Conservation (phyloP, 2,888 invertebrate genomes). For the Volucella inflata region DNA sequence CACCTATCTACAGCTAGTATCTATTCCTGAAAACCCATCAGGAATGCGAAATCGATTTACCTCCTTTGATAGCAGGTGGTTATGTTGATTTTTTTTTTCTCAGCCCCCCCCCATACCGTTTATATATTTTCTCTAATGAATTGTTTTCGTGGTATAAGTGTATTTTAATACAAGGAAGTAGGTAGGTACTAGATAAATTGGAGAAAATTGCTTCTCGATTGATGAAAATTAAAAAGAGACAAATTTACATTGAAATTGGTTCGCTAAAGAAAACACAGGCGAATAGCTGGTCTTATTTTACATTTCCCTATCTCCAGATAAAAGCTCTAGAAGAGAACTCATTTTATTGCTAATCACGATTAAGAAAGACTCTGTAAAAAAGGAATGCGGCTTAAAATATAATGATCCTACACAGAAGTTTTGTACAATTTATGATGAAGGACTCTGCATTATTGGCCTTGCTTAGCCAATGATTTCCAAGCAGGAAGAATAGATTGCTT, state of each 20-base stretch:
- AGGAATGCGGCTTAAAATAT: too few relatives aligned
- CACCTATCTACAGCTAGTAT: neutral
- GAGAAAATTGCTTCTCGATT: constrained; percentile 10
- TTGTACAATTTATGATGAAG: too few relatives aligned
- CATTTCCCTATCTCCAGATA: too few relatives aligned
- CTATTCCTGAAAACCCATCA: constrained; percentile 24
- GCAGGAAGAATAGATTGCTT: too few relatives aligned
- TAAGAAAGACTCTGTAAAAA: too few relatives aligned
- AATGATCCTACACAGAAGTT: too few relatives aligned
- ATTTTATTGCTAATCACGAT: too few relatives aligned
- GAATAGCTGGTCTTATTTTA: too few relatives aligned
- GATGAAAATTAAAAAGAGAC: neutral
- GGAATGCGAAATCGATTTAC: constrained; percentile 44
- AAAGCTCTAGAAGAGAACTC: too few relatives aligned
- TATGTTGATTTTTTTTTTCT: neutral
- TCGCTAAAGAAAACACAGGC: too few relatives aligned
- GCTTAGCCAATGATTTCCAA: too few relatives aligned
- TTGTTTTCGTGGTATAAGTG: constrained; percentile 25
- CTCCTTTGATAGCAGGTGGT: constrained; percentile 23
- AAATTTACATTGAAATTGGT: neutral
- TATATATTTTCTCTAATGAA: constrained; percentile 23
- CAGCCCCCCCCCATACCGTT: neutral
- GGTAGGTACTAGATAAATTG: neutral
- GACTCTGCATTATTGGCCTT: too few relatives aligned
- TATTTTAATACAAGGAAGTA: neutral